Conservation (phyloP, 2,113 vertebrate genomes). For the Cynoglossus semilaevis region DNA sequence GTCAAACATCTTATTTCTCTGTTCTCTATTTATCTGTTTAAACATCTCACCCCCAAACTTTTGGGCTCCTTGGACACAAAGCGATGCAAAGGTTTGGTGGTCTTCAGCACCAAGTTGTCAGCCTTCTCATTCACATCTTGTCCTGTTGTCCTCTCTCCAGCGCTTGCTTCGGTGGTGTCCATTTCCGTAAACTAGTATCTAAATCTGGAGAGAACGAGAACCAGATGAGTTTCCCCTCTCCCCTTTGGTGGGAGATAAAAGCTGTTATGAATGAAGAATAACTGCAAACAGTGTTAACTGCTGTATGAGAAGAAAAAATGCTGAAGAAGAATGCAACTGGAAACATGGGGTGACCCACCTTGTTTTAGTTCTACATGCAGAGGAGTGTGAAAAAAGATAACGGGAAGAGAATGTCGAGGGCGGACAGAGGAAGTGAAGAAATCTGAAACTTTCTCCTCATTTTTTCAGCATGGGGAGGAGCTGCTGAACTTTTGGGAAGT, state of each 20-base stretch:
- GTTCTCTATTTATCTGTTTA: neutral
- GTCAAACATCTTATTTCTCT: neutral
- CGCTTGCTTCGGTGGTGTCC: constrained; percentile 34
- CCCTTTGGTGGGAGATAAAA: neutral
- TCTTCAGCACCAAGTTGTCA: neutral
- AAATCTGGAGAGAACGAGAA: constrained; percentile 15
- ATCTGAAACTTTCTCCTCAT: constrained; percentile 28
- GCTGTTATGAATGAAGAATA: neutral
- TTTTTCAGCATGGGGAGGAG: constrained; percentile 31
- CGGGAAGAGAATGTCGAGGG: constrained; percentile 20
- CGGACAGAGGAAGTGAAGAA: constrained; percentile 42
- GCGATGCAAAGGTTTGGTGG: constrained; percentile 64
- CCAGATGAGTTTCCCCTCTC: neutral
- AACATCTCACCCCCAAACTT: constrained; percentile 55
- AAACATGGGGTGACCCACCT: constrained; percentile 31
- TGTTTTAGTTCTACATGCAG: constrained; percentile 3
- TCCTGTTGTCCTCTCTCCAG: constrained; percentile 10
- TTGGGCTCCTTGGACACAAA: constrained; percentile 55
- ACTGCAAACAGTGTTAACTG: neutral
- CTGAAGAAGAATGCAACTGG: neutral
- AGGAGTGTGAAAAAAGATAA: constrained; percentile 8
- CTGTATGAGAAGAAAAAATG: neutral
- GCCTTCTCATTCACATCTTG: constrained; percentile 4
- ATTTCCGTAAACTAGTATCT: constrained; percentile 19
- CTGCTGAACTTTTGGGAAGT: neutral